Evolutionary conservation across 2,797 vertebrate species (phyloP), one percentile per base, ranked within the genome.

Genomic region (Sebastes trivittatus): DNA sequence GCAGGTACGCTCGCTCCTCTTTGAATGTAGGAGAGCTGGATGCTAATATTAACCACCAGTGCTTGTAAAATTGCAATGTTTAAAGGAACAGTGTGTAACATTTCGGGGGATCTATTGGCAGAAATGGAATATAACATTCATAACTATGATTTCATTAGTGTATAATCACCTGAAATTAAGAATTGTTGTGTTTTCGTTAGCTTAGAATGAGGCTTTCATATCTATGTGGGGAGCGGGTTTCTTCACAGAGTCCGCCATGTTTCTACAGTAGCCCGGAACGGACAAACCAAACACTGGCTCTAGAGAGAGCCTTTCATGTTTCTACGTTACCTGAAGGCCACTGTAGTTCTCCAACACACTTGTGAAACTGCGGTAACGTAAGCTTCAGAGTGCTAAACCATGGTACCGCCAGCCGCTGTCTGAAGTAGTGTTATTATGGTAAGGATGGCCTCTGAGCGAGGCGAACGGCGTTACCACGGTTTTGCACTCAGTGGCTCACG

Each of bases 1-100:
- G 81, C 98, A 99, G 97, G 98, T 99, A 94, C 91, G 94, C 72
- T 63, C 14, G 56, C 42, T 59, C 22, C n/a, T 84, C 13, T 66
- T 58, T 63, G 20, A 14, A 9, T 36, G 61, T n/a, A 36, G 7
- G 8, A 58, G 2, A 42, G 7, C 34, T 67, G 49, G 34, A 56
- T 52, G 22, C 16, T 49, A 25, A 58, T 34, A 14, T 2, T 70
- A 29, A 29, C 13, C 69, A 6, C 42, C 56, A 25, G 3, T 13
- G 6, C 27, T 14, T 27, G 5, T 64, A 34, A 75, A 74, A 60
- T 14, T 38, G 22, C 0, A 10, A 1, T 69, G 13, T 63, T 77
- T 8, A 54, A 49, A 60, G 38, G 20, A 54, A 52, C 49, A 54
- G 49, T 54, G 49, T 52, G 49, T 9, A 54, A 22, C 0, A 54